Base-by-base conservation (phyloP, 2,113 vertebrate genomes). In the Xiphophorus couchianus region DNA sequence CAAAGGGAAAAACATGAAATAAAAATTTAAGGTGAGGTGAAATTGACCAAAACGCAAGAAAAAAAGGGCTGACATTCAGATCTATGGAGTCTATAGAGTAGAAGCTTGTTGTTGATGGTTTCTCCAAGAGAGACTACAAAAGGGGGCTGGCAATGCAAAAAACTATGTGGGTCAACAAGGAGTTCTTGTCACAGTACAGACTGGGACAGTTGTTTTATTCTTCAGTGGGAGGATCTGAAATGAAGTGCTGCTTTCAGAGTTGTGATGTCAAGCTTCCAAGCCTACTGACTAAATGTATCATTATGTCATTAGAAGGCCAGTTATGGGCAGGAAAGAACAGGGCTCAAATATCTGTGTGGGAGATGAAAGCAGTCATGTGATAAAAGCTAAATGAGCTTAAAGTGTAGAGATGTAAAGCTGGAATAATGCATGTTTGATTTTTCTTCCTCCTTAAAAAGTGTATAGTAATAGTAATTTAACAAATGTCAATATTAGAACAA, bases 201-300 rank as follows among this genome's bases (percentile, higher is more conserved):
- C 61, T 35, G 60, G 79, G 65, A 90, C 83, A 39, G 71, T 86
- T 85, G 88, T 90, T 81, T 60, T 62, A 66, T 63, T 79, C 80
- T 67, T 72, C 39, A 37, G 72, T 63, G 82, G 77, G 78, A 6
- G 71, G 80, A 80, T 83, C 37, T 58, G 76, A 84, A 77, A 76
- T 76, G 28, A 75, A 81, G 76, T 63, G 62, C 74, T 79, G 83
- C 88, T 82, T 84, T 89, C 78, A 87, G 73, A 77, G 69, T 62
- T 54, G 81, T 33, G 64, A 65, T 70, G 81, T 25, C 14, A 69
- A 60, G 72, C 61, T 62, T 64, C 48, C 29, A 35, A 78, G 74
- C 76, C 68, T 83, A 80, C 83, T 25, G 58, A 83, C 79, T 73
- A 77, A 87, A 86, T 72, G 78, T 77, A 73, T 82, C 73, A 87